Evolutionary conservation across 1,140 invertebrate genomes (phyloP), one percentile per base, ranked within the genome.

Genomic region (Brachionus plicatilis): DNA sequence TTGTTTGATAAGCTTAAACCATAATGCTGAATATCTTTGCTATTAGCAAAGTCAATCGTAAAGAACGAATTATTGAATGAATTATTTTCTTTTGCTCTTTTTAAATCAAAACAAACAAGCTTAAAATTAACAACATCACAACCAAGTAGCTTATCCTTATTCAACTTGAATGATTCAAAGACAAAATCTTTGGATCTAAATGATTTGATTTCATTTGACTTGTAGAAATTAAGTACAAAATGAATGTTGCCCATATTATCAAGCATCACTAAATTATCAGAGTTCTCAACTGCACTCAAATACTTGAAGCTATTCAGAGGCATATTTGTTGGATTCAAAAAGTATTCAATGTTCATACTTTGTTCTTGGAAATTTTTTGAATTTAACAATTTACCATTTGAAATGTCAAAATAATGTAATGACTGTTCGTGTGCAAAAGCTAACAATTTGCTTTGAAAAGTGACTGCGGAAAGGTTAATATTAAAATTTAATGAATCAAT

Each of bases 251-350:
- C 41, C 12, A 43, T 17, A 45, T 75, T 75, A 17, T 45, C 41
- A 17, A 75, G 20, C 33, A 41, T 43, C 2, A 45, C 14, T 8
- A 75, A 27, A 27, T 75, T 75, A 45, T 75, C 70, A 43, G 41
- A 43, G 7, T 43, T 41, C 7, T 75, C 70, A 37, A 75, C 20
- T 11, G 70, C 7, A 8, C 11, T 75, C 7, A 76, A 24, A 24
- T 17, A 3, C 7, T 76, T 20, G 8, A 76, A 47, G 27, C 11
- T 24, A 17, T 29, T 76, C 3, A 50, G 9, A 47, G 72, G 41
- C 14, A 75, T 75, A 27, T 75, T 75, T 37, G 70, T 75, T n/a
- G 70, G 70, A 17, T n/a, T 43, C 20, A 75, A 43, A 45, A 75
- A 75, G 41, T 75, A 75, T 27, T 75, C 33, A n/a, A 75, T 45